phyloP scores from a whole-genome alignment of 2,888 invertebrate genomes.

The Microplitis deprimator region DNA sequence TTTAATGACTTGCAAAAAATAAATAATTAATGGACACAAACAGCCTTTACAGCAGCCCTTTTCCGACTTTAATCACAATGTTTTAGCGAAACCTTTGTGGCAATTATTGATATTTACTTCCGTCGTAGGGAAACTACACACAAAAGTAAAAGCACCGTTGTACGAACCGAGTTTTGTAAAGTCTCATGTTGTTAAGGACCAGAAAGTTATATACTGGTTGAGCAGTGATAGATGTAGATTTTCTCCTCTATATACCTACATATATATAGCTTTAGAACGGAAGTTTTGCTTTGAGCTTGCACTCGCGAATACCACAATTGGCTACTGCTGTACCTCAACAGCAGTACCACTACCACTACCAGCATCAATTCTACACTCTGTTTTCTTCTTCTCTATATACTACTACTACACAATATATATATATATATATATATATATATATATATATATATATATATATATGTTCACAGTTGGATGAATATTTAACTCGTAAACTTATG shows the following conservation, averaged over 20 bases:
- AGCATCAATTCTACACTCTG: not conserved
- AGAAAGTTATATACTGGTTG: not conserved
- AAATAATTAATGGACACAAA: not conserved
- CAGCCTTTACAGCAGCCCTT: not conserved
- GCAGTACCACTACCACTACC: not conserved
- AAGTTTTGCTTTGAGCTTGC: not conserved
- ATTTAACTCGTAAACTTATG: not conserved
- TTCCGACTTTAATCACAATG: not conserved
- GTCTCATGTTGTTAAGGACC: not conserved
- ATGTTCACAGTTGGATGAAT: not conserved
- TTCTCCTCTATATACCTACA: not conserved
- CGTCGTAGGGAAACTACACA: not conserved
- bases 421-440: too few species aligned
- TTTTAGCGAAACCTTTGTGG: not conserved
- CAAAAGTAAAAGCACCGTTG: not conserved
- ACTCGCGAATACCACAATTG: slow-evolving; percentile 1
- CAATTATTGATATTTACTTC: not conserved
- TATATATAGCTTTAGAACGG: not conserved
- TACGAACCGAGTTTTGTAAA: not conserved
- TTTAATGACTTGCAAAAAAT: too few species aligned
- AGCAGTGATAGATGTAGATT: not conserved
- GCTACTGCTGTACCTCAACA: not conserved
- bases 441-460: too few species aligned
- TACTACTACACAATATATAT: not conserved
- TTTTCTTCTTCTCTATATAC: not conserved